A percentile compares a stretch with the other conserved stretches of the same genome.
Evolutionary conservation across 2,797 vertebrate species (phyloP).

Genomic region (Coregonus sp.): DNA sequence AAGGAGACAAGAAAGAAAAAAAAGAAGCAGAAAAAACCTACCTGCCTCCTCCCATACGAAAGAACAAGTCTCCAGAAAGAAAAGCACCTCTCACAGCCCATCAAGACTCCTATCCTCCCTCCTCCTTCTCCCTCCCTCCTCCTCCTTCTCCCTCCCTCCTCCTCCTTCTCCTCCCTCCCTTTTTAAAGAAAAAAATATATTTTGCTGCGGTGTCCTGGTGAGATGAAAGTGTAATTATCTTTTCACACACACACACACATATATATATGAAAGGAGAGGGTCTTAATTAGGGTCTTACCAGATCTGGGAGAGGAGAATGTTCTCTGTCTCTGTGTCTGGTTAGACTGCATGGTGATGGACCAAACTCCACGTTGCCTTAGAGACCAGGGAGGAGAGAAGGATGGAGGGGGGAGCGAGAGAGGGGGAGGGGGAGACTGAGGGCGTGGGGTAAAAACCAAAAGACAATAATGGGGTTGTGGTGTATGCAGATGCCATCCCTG

Average conservation of each 20-base stretch:
- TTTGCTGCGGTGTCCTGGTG: conserved; percentile 90
- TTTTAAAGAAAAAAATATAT: conserved; percentile 91
- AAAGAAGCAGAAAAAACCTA: no score
- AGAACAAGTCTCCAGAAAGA: no score
- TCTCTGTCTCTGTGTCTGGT: conserved; percentile 24
- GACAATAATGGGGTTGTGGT: background rate
- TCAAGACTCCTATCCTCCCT: no score
- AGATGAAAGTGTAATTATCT: conserved; percentile 96
- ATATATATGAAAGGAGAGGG: conserved; percentile 83
- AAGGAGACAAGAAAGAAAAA: no score
- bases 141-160: background rate
- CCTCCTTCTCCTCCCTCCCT: conserved; percentile 63
- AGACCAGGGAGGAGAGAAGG: conserved; percentile 76
- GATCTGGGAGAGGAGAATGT: conserved; percentile 85
- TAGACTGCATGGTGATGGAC: conserved; percentile 79
- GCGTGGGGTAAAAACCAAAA: background rate
- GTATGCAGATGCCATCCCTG: background rate
- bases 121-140: conserved; percentile 5
- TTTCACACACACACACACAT: conserved; percentile 58
- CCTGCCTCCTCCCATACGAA: no score
- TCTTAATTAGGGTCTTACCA: conserved; percentile 88
- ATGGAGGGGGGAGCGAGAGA: conserved; percentile 70
- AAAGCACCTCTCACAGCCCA: no score
- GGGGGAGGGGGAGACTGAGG: background rate
- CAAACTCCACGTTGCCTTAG: conserved; percentile 78